Conservation (phyloP, 1,140 invertebrate genomes). For the Cheumatopsyche charites region DNA sequence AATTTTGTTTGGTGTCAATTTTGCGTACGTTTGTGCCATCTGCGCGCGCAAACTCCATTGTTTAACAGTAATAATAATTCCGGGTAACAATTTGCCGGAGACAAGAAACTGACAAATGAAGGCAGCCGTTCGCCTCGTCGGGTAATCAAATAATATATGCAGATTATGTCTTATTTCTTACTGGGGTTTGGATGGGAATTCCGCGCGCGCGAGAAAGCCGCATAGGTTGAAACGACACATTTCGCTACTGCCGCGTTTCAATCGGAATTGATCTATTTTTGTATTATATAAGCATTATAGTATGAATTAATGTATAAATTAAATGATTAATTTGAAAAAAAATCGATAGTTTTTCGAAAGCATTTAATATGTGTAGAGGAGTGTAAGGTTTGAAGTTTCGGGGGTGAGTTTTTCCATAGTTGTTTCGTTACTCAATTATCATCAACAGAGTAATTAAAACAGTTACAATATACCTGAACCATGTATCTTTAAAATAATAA, state of each 20-base stretch:
- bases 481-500: too few relatives aligned
- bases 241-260: not conserved
- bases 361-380: too few relatives aligned
- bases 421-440: too few relatives aligned
- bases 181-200: constrained; percentile 13
- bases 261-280: not conserved
- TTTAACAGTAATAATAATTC: constrained; percentile 41
- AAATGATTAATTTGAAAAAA: too few relatives aligned
- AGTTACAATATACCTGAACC: too few relatives aligned
- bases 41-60: constrained; percentile 39
- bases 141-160: constrained; percentile 48
- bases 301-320: not conserved
- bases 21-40: constrained; percentile 35
- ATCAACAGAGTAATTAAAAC: too few relatives aligned
- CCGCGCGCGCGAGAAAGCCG: not conserved
- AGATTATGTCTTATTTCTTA: constrained; percentile 47
- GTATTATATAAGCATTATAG: not conserved
- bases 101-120: constrained; percentile 47
- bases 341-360: too few relatives aligned
- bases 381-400: too few relatives aligned
- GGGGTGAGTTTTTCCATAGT: too few relatives aligned
- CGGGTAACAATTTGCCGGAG: constrained; percentile 42
- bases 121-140: constrained; percentile 43
- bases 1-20: constrained; percentile 40
- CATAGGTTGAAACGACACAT: not conserved